Base-by-base conservation (phyloP, 2,113 vertebrate genomes). In the pig (Sus scrofa) region DNA sequence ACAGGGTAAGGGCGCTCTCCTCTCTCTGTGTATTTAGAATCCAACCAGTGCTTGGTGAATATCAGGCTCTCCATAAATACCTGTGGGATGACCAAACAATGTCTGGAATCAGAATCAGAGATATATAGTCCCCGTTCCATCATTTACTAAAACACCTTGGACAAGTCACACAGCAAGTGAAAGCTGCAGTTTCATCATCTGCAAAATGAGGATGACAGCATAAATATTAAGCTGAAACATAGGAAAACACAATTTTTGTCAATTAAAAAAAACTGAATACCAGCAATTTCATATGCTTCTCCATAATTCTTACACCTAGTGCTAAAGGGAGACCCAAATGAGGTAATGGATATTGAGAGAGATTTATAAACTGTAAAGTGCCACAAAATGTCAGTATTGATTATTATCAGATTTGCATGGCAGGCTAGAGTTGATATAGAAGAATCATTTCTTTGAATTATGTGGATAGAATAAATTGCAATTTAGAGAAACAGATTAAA, bases 1-100 rank as follows among this genome's bases (percentile, higher is more conserved):
- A 8, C 27, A 1, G 56, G 44, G 30, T 0, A 0, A 54, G 30
- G 24, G 7, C 0, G 4, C n/a, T 2, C 62, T 63, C 13, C 39
- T 12, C 8, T 60, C 44, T n/a, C 14, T 24, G 20, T 4, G 18
- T 60, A 9, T 60, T 65, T 52, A 9, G 34, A 13, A 4, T 30
- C 32, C n/a, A 84, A 60, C 52, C 32, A 26, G 79, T 4, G 24
- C 32, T 58, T 30, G 86, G 52, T 50, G 4, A 63, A 2, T 4
- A 56, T 56, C 16, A 44, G 37, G 65, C 7, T 88, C 34, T 27
- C 22, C 19, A 2, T 13, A 70, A 50, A 50, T 32, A 44, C 20
- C n/a, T 16, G 3, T 12, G 39, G 62, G 56, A n/a, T 62, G 26
- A 65, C 56, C 2, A 30, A 37, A 58, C 63, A 54, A 39, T 4